Base-by-base conservation (phyloP, 1,140 invertebrate species). In the Onthophagus taurus region DNA sequence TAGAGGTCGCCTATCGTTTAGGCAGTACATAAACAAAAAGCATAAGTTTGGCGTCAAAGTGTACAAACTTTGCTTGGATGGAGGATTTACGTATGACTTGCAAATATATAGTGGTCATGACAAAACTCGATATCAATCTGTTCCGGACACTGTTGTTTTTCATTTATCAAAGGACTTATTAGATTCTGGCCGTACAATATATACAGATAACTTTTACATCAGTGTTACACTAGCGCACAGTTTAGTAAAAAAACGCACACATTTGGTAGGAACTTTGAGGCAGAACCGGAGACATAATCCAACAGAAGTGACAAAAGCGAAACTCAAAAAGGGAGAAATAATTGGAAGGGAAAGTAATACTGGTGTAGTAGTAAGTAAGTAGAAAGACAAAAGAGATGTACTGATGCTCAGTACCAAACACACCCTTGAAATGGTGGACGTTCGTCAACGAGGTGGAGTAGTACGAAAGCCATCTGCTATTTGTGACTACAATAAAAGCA, bases 201-300 rank as follows among this genome's bases (percentile, higher is more conserved):
- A 54, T 29, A 58, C 61, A 1, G 64, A 69, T 41, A 68, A 68
- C 49, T 70, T 53, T 38, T 68, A 69, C 45, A 68, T 61, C 8
- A 62, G 56, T 29, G 33, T 63, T 13, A 41, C 52, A 18, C 47
- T 70, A 13, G 59, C 59, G 1, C 20, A 58, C 16, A 54, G 57
- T 45, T 49, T 70, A 20, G 48, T 64, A 20, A 4, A 44, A 6
- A 55, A 52, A 20, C 50, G 45, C 42, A 49, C 31, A 7, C 43
- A 45, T 42, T 41, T 38, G 30, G 11, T 20, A 20, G 31, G 43
- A 29, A 45, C 30, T 12, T 31, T 45, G 11, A 34, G 47, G 14
- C 9, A n/a, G n/a, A 49, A 45, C 31, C 37, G 43, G 4, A 13
- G 17, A 36, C 31, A 14, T 24, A 36, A 36, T 18, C 31, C 42